Evolutionary conservation across 2,797 vertebrate species (phyloP).

Genomic region (Carduelis carduelis): DNA sequence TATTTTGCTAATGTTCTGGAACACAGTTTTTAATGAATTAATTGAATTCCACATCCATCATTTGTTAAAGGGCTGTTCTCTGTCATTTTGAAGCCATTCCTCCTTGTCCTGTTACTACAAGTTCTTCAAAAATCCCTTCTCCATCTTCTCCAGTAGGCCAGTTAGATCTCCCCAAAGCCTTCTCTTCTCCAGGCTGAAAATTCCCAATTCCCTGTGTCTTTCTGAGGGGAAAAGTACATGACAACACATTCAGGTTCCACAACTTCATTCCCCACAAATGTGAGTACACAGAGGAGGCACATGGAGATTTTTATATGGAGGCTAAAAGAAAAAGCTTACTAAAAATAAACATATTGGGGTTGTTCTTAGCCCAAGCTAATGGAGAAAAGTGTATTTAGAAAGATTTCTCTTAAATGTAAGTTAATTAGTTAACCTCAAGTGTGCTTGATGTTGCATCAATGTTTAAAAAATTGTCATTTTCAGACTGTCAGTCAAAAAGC

Average conservation of each 20-base stretch:
- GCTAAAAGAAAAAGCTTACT: not conserved
- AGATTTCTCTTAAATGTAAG: not conserved
- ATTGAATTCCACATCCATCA: not conserved
- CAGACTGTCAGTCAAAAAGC: not conserved
- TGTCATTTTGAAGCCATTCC: not conserved
- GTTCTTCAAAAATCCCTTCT: not conserved
- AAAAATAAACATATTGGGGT: not conserved
- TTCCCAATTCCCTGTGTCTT: not conserved
- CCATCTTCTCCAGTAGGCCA: not conserved
- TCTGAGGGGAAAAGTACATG: not conserved
- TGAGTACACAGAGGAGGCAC: not conserved
- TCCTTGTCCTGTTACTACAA: not conserved
- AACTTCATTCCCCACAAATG: not conserved
- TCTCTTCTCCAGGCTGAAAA: not conserved
- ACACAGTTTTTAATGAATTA: not conserved
- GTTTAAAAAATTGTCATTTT: not conserved
- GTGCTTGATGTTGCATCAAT: not conserved
- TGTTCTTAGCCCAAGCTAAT: not conserved
- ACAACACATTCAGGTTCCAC: not conserved
- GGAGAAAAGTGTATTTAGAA: not conserved
- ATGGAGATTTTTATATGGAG: not conserved
- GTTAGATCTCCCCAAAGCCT: not conserved
- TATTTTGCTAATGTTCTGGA: not conserved
- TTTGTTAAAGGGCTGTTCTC: not conserved
- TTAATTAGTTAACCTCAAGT: not conserved